phyloP scores from a whole-genome alignment of 2,797 vertebrate species.

The Streptopelia turtur region DNA sequence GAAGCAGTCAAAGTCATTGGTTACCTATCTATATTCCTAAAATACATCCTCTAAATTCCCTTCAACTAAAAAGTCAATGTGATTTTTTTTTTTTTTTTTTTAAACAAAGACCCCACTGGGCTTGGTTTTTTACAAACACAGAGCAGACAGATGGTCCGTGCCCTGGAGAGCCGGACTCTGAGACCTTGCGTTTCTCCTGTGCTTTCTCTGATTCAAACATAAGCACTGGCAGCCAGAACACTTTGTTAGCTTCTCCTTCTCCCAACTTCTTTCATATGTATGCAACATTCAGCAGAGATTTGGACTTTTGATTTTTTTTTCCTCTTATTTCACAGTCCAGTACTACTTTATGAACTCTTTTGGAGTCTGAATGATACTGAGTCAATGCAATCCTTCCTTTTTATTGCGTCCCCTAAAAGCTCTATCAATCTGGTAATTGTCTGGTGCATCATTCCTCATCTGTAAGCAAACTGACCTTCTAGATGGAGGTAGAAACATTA shows the following conservation, averaged over 20 bases:
- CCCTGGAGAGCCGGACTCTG: background rate
- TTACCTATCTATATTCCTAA: background rate
- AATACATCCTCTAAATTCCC: background rate
- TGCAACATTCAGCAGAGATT: background rate
- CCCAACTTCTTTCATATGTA: background rate
- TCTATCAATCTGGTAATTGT: background rate
- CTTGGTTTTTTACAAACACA: background rate
- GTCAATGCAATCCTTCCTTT: background rate
- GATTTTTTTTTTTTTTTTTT: background rate
- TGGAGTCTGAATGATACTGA: background rate
- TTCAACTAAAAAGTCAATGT: background rate
- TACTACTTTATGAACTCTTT: background rate
- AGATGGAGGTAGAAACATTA: background rate
- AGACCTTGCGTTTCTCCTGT: background rate
- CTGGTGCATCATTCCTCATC: background rate
- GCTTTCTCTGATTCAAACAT: background rate
- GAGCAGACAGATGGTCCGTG: background rate
- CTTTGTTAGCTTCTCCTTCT: background rate
- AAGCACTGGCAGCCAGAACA: background rate
- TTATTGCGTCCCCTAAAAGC: background rate
- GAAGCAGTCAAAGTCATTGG: background rate
- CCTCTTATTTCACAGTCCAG: background rate
- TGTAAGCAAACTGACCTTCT: background rate
- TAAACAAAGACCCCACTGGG: accelerated
- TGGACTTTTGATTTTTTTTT: background rate